Conservation (phyloP, 2,113 vertebrate species). For the Todiramphus saurophagus region DNA sequence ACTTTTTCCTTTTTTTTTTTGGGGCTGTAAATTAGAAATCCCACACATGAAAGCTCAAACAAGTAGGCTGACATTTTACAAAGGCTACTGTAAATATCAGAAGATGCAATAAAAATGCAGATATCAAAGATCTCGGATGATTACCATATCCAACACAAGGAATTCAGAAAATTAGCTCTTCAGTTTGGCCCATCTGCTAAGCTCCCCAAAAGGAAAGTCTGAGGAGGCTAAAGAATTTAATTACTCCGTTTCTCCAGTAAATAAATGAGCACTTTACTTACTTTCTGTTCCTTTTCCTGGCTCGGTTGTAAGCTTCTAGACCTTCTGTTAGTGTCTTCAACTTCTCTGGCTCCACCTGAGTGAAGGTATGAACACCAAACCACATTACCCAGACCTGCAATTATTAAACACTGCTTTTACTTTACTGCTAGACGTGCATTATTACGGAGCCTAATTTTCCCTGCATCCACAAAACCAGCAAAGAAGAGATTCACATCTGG, state of each 20-base stretch:
- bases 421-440: slow-evolving; percentile 16
- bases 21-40: neutral
- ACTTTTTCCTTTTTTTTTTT: neutral
- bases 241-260: rapidly evolving
- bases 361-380: slow-evolving; percentile 71
- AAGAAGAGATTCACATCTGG: rapidly evolving
- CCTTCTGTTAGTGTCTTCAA: slow-evolving; percentile 96
- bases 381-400: slow-evolving; percentile 68
- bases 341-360: slow-evolving; percentile 94
- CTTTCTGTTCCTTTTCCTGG: slow-evolving; percentile 91
- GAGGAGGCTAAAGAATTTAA: neutral
- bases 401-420: neutral
- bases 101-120: neutral
- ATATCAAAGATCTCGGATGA: neutral
- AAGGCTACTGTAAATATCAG: slow-evolving; percentile 12
- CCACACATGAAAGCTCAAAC: neutral
- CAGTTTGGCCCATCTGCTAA: neutral
- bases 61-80: neutral
- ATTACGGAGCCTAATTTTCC: neutral
- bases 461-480: neutral
- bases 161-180: neutral
- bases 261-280: slow-evolving; percentile 71
- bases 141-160: neutral
- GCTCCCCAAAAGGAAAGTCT: neutral
- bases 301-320: slow-evolving; percentile 92